A percentile compares a stretch with the other conserved stretches of the same genome.
Evolutionary conservation across 2,888 invertebrate genomes (phyloP).

Genomic region (Temnothorax unifasciatus): DNA sequence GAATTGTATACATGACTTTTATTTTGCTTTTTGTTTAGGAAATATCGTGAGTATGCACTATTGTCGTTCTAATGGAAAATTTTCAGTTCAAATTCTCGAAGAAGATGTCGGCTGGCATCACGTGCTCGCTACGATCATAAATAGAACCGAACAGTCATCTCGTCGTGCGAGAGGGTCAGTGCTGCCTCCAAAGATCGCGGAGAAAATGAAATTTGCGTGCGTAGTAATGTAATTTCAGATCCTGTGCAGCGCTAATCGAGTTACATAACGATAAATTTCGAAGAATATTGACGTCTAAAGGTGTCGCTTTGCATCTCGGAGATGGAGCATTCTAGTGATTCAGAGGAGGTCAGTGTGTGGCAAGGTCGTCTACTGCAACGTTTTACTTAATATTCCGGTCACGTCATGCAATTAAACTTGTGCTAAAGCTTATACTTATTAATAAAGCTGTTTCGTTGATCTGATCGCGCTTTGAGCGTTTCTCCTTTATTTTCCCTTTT

Average conservation of each 20-base stretch:
- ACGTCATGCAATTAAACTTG: background rate
- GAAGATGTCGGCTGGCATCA: constrained; percentile 56
- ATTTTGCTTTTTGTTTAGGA: background rate
- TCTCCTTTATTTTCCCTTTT: too few species aligned
- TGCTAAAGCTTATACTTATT: background rate
- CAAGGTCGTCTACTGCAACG: background rate
- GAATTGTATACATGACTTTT: background rate
- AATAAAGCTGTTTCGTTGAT: constrained; percentile 5
- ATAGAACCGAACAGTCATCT: constrained; percentile 56
- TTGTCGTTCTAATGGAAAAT: background rate
- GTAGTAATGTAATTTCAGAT: background rate
- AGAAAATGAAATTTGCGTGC: constrained; percentile 36
- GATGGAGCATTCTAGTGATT: constrained; percentile 56
- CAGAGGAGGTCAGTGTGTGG: constrained; percentile 65
- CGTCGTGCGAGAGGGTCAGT: constrained; percentile 56
- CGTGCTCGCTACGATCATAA: constrained; percentile 62
- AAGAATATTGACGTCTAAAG: constrained; percentile 12
- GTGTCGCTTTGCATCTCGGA: background rate
- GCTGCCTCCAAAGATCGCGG: constrained; percentile 28
- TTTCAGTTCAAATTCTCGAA: constrained; percentile 41
- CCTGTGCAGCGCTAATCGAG: background rate
- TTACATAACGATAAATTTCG: constrained; percentile 16
- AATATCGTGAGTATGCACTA: background rate
- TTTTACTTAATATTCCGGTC: background rate
- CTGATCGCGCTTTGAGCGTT: background rate